Evolutionary conservation across 2,888 invertebrate species (phyloP).

Genomic region (Syritta pipiens): DNA sequence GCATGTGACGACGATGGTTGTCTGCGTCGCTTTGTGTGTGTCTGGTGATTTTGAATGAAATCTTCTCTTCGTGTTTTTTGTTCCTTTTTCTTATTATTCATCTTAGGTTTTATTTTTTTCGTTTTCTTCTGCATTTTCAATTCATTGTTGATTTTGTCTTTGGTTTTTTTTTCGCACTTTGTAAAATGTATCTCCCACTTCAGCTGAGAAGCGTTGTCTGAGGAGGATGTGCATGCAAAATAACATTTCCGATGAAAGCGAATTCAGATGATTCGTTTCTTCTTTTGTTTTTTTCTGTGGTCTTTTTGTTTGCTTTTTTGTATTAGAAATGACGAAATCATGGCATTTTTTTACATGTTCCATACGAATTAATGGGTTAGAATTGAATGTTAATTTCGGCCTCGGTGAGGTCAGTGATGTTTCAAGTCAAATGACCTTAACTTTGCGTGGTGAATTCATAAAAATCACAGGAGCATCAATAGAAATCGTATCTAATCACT

Average conservation of each 20-base stretch:
- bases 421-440: slow-evolving; percentile 32
- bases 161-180: slow-evolving; percentile 3
- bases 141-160: slow-evolving; percentile 32
- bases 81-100: slow-evolving; percentile 16
- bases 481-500: neutral
- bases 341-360: slow-evolving; percentile 23
- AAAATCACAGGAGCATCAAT: neutral
- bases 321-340: slow-evolving; percentile 33
- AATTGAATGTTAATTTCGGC: slow-evolving; percentile 27
- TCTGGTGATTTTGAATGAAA: slow-evolving; percentile 68
- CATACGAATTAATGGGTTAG: neutral
- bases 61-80: slow-evolving; percentile 12
- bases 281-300: slow-evolving; percentile 19
- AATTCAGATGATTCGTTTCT: too few species aligned
- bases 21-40: slow-evolving; percentile 41
- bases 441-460: slow-evolving; percentile 6
- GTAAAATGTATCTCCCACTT: slow-evolving; percentile 43
- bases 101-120: slow-evolving; percentile 16
- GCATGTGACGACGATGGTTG: slow-evolving; percentile 13
- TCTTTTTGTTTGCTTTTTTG: neutral
- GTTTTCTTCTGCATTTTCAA: slow-evolving; percentile 16
- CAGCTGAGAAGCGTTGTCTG: slow-evolving; percentile 32
- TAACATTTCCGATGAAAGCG: slow-evolving; percentile 48
- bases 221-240: slow-evolving; percentile 64
- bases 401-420: slow-evolving; percentile 40